phyloP scores from a whole-genome alignment of 2,888 invertebrate genomes.

The Belgica antarctica region DNA sequence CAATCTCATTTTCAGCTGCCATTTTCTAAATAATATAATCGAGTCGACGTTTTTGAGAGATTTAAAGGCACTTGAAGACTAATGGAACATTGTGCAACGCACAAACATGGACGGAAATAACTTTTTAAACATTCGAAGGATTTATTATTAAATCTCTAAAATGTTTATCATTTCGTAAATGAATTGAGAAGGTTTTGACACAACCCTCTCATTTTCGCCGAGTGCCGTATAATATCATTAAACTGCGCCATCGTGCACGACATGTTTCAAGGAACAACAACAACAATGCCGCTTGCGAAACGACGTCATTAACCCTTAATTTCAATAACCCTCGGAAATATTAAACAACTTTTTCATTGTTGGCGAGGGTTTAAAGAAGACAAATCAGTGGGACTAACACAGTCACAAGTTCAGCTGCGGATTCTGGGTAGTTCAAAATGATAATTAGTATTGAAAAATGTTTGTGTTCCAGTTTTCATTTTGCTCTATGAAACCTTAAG shows the following conservation, averaged over 20 bases:
- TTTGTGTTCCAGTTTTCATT: too few relatives aligned
- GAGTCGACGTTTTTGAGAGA: not conserved
- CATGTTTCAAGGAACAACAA: constrained; percentile 12
- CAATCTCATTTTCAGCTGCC: constrained; percentile 31
- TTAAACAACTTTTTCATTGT: constrained; percentile 5
- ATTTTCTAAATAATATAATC: constrained; percentile 27
- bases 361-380: constrained; percentile 8
- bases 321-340: constrained; percentile 30
- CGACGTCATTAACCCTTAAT: constrained; percentile 35
- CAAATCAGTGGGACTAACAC: too few relatives aligned
- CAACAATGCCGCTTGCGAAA: too few relatives aligned
- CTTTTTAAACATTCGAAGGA: constrained; percentile 13
- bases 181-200: constrained; percentile 12
- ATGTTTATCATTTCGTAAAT: constrained; percentile 28
- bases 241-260: constrained; percentile 9
- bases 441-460: too few relatives aligned
- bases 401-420: too few relatives aligned
- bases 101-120: constrained; percentile 35
- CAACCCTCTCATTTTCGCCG: constrained; percentile 33
- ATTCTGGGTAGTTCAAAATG: too few relatives aligned
- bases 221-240: constrained; percentile 22
- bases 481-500: too few relatives aligned
- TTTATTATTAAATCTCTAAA: constrained; percentile 28
- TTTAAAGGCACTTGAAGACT: constrained; percentile 17
- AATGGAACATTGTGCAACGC: not conserved